phyloP scores from a whole-genome alignment of 2,888 invertebrate species.

The Gastracanthus pulcherrimus region DNA sequence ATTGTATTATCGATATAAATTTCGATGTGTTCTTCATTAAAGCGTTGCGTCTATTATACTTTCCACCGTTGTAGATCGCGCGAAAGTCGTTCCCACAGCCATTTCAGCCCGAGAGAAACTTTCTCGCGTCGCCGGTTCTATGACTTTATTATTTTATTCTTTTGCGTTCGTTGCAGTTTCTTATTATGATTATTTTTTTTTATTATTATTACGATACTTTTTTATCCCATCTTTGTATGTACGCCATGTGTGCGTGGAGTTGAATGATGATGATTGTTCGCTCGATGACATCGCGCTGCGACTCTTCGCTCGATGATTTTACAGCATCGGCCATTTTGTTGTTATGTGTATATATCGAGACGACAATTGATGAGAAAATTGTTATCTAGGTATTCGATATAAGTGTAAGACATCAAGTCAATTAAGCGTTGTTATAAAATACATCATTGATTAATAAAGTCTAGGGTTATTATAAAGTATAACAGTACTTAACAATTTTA shows the following conservation, averaged over 20 bases:
- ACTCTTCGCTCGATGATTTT: conserved; percentile 41
- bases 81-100: conserved; percentile 29
- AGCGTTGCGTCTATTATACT: conserved; percentile 17
- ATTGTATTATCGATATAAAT: conserved; percentile 21
- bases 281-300: conserved; percentile 30
- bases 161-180: conserved; percentile 32
- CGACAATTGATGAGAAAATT: conserved; percentile 43
- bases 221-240: conserved; percentile 17
- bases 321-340: conserved; percentile 51
- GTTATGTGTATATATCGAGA: conserved; percentile 51
- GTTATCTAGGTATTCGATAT: conserved; percentile 48
- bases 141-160: conserved; percentile 26
- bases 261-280: conserved; percentile 33
- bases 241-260: conserved; percentile 35
- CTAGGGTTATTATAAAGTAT: conserved; percentile 48
- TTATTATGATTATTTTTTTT: conserved; percentile 22
- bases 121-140: conserved; percentile 40
- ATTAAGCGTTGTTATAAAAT: conserved; percentile 56
- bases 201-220: conserved; percentile 33
- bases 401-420: conserved; percentile 54
- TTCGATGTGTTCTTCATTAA: conserved; percentile 13
- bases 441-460: conserved; percentile 53
- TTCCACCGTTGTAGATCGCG: conserved; percentile 9
- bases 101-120: conserved; percentile 45
- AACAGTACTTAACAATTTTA: conserved; percentile 31